Percentiles rank a stretch among this genome's conserved stretches.
Evolutionary conservation across 37 sponge, comb jelly and placozoan genomes (phyloP).

Genomic region (Lycopodina hypogea): DNA sequence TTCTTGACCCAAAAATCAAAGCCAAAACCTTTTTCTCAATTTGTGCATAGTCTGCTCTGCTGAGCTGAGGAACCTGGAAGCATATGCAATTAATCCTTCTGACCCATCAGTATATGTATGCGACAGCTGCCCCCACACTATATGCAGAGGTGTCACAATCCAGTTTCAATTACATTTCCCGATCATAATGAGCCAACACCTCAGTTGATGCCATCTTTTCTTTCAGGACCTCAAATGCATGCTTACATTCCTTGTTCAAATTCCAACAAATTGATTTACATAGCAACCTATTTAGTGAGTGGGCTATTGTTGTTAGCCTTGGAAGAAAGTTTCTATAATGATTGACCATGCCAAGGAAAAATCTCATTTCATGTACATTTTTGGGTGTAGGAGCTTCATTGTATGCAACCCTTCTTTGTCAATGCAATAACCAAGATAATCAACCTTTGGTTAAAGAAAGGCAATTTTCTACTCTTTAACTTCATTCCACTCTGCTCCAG

Average conservation of each 20-base stretch:
- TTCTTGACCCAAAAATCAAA: no score
- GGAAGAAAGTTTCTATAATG: slow-evolving; percentile 12
- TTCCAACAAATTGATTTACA: slow-evolving; percentile 3
- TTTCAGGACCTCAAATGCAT: slow-evolving; percentile 14
- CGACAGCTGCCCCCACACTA: slow-evolving; percentile 16
- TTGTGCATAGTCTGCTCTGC: slow-evolving; percentile 23
- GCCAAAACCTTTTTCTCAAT: slow-evolving; percentile 20
- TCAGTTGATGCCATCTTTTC: slow-evolving; percentile 1
- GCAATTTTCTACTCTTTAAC: slow-evolving; percentile 15
- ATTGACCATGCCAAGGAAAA: slow-evolving; percentile 25
- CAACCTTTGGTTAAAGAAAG: slow-evolving; percentile 14
- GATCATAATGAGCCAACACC: slow-evolving; percentile 35
- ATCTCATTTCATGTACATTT: slow-evolving; percentile 14
- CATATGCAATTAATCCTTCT: slow-evolving; percentile 11
- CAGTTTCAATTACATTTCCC: background rate
- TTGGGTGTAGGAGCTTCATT: slow-evolving; percentile 16
- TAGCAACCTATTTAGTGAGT: background rate
- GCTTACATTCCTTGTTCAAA: background rate
- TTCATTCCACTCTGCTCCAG: slow-evolving; percentile 33
- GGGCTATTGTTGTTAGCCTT: background rate
- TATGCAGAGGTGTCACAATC: slow-evolving; percentile 23
- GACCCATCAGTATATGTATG: slow-evolving; percentile 5
- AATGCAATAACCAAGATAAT: slow-evolving; percentile 26
- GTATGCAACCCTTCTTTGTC: slow-evolving; percentile 15
- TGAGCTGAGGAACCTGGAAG: slow-evolving; percentile 1